These are phyloP conservation scores for Drosophila novamexicana DNA, from an alignment of 1,140 invertebrate genomes.

Conservation along the genomic window DNA sequence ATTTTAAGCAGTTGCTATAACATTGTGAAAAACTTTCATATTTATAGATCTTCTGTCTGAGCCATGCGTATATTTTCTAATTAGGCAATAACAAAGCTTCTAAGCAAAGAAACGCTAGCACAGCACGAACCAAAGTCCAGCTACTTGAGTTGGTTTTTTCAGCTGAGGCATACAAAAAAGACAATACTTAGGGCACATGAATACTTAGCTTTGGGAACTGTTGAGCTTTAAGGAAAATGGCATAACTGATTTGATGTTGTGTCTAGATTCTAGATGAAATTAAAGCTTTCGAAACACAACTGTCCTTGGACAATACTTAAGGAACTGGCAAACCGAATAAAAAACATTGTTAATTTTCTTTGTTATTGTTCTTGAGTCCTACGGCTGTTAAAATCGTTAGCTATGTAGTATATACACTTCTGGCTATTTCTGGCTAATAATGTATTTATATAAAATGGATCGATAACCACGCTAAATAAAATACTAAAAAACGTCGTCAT, in stretches of 20 bases:
- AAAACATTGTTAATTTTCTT: conserved; percentile 47
- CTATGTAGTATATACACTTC: conserved; percentile 24
- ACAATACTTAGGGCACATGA: not conserved
- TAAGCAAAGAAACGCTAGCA: conserved; percentile 25
- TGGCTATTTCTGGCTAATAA: conserved; percentile 10
- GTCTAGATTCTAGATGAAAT: conserved; percentile 29
- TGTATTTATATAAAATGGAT: conserved; percentile 23
- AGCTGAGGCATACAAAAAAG: conserved; percentile 15
- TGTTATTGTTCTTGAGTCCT: conserved; percentile 10
- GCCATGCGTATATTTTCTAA: conserved; percentile 41
- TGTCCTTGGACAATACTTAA: conserved; percentile 59
- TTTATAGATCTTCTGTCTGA: conserved; percentile 22
- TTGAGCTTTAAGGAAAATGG: not conserved
- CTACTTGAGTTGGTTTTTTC: conserved; percentile 14
- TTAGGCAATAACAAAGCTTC: conserved; percentile 57
- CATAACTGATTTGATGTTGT: no score
- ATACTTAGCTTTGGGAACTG: not conserved
- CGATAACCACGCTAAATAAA: conserved; percentile 10
- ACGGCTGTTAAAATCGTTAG: conserved; percentile 1
- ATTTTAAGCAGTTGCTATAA: conserved; percentile 55
- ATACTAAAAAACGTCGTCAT: conserved; percentile 1
- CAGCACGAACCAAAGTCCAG: not conserved
- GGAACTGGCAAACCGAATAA: conserved; percentile 72
- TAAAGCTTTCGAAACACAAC: conserved; percentile 54
- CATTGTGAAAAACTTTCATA: not conserved